phyloP scores from a whole-genome alignment of 2,888 invertebrate genomes.

The Paralinhomoeus sp. region DNA sequence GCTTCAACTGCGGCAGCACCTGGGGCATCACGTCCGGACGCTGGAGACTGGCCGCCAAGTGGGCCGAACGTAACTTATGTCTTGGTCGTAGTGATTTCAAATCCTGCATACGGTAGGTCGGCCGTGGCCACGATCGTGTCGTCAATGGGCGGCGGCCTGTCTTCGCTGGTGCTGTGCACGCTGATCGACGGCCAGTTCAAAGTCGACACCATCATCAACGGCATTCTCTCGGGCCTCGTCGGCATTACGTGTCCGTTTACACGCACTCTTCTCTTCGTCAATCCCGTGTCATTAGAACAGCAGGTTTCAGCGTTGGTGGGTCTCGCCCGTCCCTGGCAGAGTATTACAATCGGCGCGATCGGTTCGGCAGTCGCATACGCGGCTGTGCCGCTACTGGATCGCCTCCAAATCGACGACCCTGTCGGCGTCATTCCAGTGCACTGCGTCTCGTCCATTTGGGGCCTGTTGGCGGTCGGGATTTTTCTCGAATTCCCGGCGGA shows the following conservation, averaged over 20 bases:
- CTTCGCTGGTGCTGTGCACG: conserved; percentile 16
- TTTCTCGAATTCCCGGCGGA: conserved; percentile 8
- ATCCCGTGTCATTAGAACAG: not conserved
- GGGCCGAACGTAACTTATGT: not conserved
- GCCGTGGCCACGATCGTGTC: conserved; percentile 16
- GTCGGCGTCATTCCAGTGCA: conserved; percentile 17
- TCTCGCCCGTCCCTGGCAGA: conserved; percentile 17
- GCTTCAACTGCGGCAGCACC: conserved; percentile 16
- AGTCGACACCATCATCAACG: conserved; percentile 12
- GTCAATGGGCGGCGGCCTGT: conserved; percentile 20
- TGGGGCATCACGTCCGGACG: conserved; percentile 16
- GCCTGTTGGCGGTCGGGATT: conserved; percentile 26
- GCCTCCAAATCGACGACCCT: conserved; percentile 8
- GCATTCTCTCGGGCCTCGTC: conserved; percentile 14
- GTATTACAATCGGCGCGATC: conserved; percentile 14
- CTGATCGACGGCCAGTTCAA: conserved; percentile 10
- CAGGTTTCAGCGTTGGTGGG: conserved; percentile 12
- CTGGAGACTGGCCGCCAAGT: conserved; percentile 15
- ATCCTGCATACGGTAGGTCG: conserved; percentile 6
- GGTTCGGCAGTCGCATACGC: conserved; percentile 12
- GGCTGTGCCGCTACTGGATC: conserved; percentile 12
- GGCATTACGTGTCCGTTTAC: conserved; percentile 12
- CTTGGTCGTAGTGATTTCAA: not conserved
- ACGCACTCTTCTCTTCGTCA: too few relatives aligned
- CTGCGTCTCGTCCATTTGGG: conserved; percentile 18